phyloP scores from a whole-genome alignment of 2,113 vertebrate genomes.

The Nothobranchius kuhntae region DNA sequence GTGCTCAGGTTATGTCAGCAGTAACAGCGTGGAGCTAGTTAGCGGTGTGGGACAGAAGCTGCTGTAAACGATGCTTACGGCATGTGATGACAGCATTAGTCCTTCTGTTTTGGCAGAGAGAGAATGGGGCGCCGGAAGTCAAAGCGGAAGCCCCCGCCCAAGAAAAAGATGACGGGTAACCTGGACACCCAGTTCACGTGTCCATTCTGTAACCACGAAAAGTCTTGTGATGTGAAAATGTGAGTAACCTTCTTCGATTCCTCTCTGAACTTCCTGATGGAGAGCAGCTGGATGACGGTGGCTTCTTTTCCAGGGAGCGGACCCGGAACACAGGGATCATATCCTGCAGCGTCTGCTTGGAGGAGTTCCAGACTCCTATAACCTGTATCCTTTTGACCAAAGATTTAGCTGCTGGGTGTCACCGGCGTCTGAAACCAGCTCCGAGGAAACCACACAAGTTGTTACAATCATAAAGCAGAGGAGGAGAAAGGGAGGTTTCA shows the following conservation, averaged over 20 bases:
- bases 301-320: slow-evolving; percentile 83
- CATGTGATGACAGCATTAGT: too few relatives aligned
- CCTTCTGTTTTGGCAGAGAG: not conserved
- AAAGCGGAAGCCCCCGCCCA: slow-evolving; percentile 90
- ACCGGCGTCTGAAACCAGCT: too few relatives aligned
- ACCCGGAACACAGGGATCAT: slow-evolving; percentile 92
- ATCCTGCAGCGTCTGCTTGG: slow-evolving; percentile 91
- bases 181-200: slow-evolving; percentile 92
- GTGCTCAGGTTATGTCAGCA: too few relatives aligned
- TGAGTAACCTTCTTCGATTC: slow-evolving; percentile 47
- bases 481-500: too few relatives aligned
- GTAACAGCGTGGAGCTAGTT: too few relatives aligned
- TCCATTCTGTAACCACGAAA: slow-evolving; percentile 93
- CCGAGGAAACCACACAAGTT: too few relatives aligned
- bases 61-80: too few relatives aligned
- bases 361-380: slow-evolving; percentile 95
- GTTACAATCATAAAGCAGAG: too few relatives aligned
- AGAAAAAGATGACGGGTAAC: slow-evolving; percentile 92
- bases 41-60: too few relatives aligned
- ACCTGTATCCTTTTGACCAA: slow-evolving; percentile 88
- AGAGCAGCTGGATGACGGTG: not conserved
- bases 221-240: slow-evolving; percentile 95
- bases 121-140: slow-evolving; percentile 91
- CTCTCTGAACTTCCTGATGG: not conserved
- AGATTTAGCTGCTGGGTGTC: not conserved